Evolutionary conservation across 2,113 vertebrate species (phyloP), one percentile per base, ranked within the genome.

Genomic region (Formicarius rufipectus): DNA sequence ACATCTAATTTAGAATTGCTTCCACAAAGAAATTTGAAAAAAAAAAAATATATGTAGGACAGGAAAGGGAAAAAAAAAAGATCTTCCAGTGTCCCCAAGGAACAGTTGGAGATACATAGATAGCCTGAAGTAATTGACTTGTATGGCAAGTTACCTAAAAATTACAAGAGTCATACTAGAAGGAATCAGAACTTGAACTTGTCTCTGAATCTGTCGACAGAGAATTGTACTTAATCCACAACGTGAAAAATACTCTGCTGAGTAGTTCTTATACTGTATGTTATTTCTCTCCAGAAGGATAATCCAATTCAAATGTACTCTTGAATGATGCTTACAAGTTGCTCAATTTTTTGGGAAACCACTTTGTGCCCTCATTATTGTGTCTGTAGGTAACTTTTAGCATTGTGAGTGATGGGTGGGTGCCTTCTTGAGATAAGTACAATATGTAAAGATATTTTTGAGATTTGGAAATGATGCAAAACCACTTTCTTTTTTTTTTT

Each of bases 21-120:
- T 96, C 93, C 59, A 87, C 87, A 87, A 27, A 94, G 84, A 92
- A 96, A 84, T 76, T 79, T 56, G 25, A 45, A 89, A 96, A 93
- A 84, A 76, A 52, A 45, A 30, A 1, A 8, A 23, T n/a, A n/a
- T n/a, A n/a, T 90, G 89, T 83, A 96, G 75, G 45, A 87, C 56
- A 95, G 68, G 81, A 97, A 97, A 95, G 85, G 25, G 56, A 76
- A 97, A 95, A 96, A 95, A 96, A 62, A 94, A 95, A 93, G 75
- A 40, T 89, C 12, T 92, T 74, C 64, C 64, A 78, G 45, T 75
- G 74, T 95, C 64, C 56, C 90, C 62, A 79, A 94, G 60, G 77
- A 89, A 87, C 44, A 31, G 8, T 89, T 96, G 90, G 91, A 73
- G 80, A 52, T 85, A 15, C n/a, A n/a, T 3, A 50, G 55, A 35